Evolutionary conservation across 2,888 invertebrate species (phyloP).

Genomic region (Gastrophysa polygoni): DNA sequence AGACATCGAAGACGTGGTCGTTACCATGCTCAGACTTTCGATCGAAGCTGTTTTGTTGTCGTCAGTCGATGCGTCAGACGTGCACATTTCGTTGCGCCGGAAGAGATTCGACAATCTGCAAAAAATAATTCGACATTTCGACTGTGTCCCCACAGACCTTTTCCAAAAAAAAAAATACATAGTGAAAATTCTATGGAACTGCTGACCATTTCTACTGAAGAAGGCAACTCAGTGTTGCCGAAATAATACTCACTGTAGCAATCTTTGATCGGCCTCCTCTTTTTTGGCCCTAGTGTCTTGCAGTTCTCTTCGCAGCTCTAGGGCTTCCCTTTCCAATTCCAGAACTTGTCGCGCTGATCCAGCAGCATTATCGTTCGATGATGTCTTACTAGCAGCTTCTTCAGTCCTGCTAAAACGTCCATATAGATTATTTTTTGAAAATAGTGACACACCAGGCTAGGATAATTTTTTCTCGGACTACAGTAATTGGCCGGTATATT

Average conservation of each 20-base stretch:
- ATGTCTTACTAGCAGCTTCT: not conserved
- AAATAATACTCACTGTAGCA: conserved; percentile 61
- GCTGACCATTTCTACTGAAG: too few species aligned
- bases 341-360: conserved; percentile 53
- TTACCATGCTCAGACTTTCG: conserved; percentile 48
- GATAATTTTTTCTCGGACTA: too few species aligned
- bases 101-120: conserved; percentile 63
- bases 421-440: too few species aligned
- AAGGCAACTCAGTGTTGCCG: too few species aligned
- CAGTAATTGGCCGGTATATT: too few species aligned
- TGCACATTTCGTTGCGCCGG: conserved; percentile 46
- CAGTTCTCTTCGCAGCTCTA: conserved; percentile 62
- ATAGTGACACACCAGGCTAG: too few species aligned
- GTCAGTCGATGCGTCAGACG: conserved; percentile 53
- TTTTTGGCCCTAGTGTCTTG: conserved; percentile 65
- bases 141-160: too few species aligned
- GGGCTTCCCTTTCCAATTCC: conserved; percentile 61
- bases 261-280: conserved; percentile 64
- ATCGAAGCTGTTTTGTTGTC: conserved; percentile 51
- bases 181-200: too few species aligned
- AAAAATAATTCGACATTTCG: too few species aligned
- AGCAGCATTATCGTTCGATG: conserved; percentile 36
- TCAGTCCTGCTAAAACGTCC: not conserved
- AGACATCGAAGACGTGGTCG: conserved; percentile 43
- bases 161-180: too few species aligned